Evolutionary conservation across 2,113 vertebrate genomes (phyloP).

Genomic region (Lethenteron reissneri): DNA sequence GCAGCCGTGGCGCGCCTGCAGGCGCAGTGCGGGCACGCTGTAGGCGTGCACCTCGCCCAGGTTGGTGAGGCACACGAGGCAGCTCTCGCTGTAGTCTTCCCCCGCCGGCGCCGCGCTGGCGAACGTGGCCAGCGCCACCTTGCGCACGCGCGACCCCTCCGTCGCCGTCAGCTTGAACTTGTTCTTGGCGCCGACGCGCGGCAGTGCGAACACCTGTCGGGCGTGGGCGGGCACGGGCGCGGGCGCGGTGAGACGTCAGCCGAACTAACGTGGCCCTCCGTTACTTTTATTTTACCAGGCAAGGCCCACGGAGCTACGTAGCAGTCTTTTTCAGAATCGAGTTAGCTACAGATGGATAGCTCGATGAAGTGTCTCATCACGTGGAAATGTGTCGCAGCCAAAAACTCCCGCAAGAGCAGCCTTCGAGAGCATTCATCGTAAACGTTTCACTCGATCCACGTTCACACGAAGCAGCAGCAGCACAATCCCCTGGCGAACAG

Average conservation of each 20-base stretch:
- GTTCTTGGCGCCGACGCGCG: conserved; percentile 81
- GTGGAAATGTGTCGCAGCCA: too few relatives aligned
- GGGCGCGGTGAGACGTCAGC: neutral
- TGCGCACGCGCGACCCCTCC: conserved; percentile 76
- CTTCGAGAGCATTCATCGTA: too few relatives aligned
- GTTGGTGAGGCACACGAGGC: conserved; percentile 84
- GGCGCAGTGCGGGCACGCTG: conserved; percentile 50
- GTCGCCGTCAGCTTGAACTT: conserved; percentile 94
- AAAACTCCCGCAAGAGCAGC: too few relatives aligned
- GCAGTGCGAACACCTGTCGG: conserved; percentile 62
- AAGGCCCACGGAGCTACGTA: too few relatives aligned
- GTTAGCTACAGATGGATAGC: too few relatives aligned
- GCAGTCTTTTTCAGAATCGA: too few relatives aligned
- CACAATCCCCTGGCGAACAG: too few relatives aligned
- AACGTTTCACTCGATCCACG: too few relatives aligned
- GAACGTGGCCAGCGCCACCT: conserved; percentile 55
- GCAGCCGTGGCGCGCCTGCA: conserved; percentile 64
- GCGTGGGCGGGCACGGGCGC: neutral
- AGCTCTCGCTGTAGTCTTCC: conserved; percentile 63
- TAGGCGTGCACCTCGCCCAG: conserved; percentile 79
- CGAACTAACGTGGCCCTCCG: too few relatives aligned
- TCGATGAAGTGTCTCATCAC: too few relatives aligned
- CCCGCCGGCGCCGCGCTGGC: conserved; percentile 27
- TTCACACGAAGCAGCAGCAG: too few relatives aligned
- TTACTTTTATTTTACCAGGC: too few relatives aligned